Base-by-base conservation (phyloP, 2,797 vertebrate genomes). In the Liparis tanakae region DNA sequence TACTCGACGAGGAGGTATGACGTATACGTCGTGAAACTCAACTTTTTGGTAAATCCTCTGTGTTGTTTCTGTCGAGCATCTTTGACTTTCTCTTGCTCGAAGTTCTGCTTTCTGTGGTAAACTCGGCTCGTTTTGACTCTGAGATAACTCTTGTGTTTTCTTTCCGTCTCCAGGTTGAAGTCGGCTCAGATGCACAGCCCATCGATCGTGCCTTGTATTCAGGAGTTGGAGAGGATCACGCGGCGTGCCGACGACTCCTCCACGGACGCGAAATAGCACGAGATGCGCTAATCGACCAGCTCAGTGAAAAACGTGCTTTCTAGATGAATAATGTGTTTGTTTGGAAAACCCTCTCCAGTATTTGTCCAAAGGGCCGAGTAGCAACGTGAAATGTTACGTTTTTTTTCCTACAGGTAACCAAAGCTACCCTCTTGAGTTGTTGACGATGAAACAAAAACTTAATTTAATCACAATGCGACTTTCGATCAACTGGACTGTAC, bases 181-280 rank as follows among this genome's bases (percentile, higher is more conserved):
- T 77, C 84, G 80, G 92, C 92, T 61, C 90, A 89, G 76, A 59
- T 79, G 5, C 88, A 92, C 56, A 94, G 88, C 64, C 88, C 78
- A 34, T 70, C 85, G 8, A 82, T 94, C n/a, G 53, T 43, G 0
- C 91, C 91, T 1, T 94, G 93, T 48, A 70, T 95, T 51, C 65
- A 88, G 20, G 80, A 92, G 74, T 55, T 95, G 89, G 79, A 94
- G 61, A 93, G 88, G 80, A 88, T 93, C 39, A 60, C 94, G 67
- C 83, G 72, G 76, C 78, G 79, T 43, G 17, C 61, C 1, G 43
- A 81, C 5, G 79, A 74, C 25, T 80, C 65, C 20, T 41, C 80
- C 51, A 53, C 82, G 81, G 83, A 86, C 50, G 80, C 69, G 2
- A 80, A 88, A 51, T 92, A 73, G 85, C 30, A 22, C 0, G 9